Percentiles rank a stretch among this genome's conserved stretches.
Evolutionary conservation across 2,888 invertebrate genomes (phyloP).

Genomic region (Atethmia centrago): DNA sequence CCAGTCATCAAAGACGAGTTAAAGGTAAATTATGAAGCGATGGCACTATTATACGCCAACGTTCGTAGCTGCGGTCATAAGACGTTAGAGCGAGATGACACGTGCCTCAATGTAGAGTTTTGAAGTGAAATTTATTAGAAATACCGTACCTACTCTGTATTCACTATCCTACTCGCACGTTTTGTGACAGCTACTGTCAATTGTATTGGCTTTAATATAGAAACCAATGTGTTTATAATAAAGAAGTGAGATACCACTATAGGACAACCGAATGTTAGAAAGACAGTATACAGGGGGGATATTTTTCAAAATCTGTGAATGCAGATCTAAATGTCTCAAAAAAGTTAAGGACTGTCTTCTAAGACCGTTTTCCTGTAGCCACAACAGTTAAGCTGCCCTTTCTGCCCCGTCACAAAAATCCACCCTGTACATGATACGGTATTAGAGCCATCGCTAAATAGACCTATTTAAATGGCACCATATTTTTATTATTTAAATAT

Average conservation of each 20-base stretch:
- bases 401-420: too few relatives aligned
- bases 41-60: neutral
- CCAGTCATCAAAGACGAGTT: slow-evolving; percentile 5
- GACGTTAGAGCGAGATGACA: neutral
- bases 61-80: neutral
- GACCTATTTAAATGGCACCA: neutral
- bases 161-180: neutral
- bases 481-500: neutral
- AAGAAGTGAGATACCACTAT: neutral
- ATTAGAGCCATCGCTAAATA: slow-evolving; percentile 11
- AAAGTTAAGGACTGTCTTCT: too few relatives aligned
- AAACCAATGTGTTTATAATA: neutral
- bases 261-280: neutral
- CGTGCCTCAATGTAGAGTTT: neutral
- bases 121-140: neutral
- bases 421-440: too few relatives aligned
- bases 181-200: neutral
- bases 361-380: too few relatives aligned
- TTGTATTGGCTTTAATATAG: too few relatives aligned
- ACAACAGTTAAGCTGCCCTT: too few relatives aligned
- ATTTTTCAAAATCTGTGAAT: too few relatives aligned
- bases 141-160: neutral
- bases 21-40: neutral
- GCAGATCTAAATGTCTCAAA: too few relatives aligned
- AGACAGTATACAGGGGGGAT: neutral